A percentile compares a stretch with the other conserved stretches of the same genome.
Conservation (phyloP, 2,888 invertebrate genomes). For the Piscicola geometra region DNA sequence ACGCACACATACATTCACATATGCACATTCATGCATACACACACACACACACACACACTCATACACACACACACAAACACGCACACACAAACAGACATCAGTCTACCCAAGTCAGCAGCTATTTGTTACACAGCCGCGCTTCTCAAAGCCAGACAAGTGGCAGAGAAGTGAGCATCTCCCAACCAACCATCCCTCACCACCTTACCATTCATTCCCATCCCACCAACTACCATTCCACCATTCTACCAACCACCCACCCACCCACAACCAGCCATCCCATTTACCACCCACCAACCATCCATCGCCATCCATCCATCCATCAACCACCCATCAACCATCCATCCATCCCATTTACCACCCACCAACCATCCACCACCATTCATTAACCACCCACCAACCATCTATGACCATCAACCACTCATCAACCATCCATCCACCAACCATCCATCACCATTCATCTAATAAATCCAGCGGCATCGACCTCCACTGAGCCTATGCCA, state of each 20-base stretch:
- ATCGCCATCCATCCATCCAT: no score
- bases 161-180: conserved; percentile 65
- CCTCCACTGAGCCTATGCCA: background rate
- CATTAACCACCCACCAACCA: no score
- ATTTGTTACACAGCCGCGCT: conserved; percentile 91
- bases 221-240: background rate
- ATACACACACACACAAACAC: background rate
- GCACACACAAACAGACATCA: conserved; percentile 67
- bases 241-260: no score
- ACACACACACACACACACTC: background rate
- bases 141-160: conserved; percentile 82
- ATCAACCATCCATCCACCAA: conserved; percentile 49
- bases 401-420: no score
- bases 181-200: no score
- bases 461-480: background rate
- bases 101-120: conserved; percentile 86
- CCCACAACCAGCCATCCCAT: no score
- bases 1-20: background rate
- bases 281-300: no score
- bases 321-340: no score
- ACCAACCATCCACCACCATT: no score
- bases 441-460: no score
- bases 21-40: no score
- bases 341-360: no score
- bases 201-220: background rate